A percentile compares a stretch with the other conserved stretches of the same genome.
Evolutionary conservation across 2,888 invertebrate genomes (phyloP).

Genomic region (Acanthosepion esculentum): DNA sequence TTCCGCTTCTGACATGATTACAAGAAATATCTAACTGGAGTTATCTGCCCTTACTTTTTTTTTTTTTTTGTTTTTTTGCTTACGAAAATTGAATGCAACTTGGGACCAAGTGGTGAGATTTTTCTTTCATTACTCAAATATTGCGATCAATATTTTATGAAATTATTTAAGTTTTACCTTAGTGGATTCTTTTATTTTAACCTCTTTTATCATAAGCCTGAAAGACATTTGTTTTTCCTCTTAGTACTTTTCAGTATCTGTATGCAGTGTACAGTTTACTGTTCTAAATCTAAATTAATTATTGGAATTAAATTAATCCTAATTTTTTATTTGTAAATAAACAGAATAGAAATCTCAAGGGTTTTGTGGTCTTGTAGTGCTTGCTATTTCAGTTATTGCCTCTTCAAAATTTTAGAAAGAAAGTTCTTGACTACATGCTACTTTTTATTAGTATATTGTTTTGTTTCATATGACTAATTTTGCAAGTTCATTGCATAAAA

Average conservation of each 20-base stretch:
- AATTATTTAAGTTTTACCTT: background rate
- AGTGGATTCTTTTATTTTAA: background rate
- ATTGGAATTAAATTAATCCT: background rate
- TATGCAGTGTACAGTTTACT: background rate
- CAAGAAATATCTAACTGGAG: background rate
- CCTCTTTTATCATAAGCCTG: background rate
- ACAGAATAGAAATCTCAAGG: background rate
- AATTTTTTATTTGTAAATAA: background rate
- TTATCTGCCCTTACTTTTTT: background rate
- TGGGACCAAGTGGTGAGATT: conserved; percentile 33
- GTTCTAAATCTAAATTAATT: background rate
- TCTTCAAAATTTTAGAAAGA: no score
- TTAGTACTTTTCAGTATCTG: no score
- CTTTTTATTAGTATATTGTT: no score
- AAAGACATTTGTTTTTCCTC: background rate
- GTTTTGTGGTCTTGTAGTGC: background rate
- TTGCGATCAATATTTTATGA: background rate
- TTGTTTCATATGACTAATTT: no score
- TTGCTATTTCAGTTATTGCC: background rate
- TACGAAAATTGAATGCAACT: background rate
- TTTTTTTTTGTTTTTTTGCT: background rate
- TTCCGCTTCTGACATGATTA: background rate
- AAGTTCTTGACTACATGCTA: no score
- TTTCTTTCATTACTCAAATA: background rate
- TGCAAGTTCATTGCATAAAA: no score